A percentile compares a stretch with the other conserved stretches of the same genome.
Conservation (phyloP, 2,797 vertebrate species). For the Sebastes elongatus region DNA sequence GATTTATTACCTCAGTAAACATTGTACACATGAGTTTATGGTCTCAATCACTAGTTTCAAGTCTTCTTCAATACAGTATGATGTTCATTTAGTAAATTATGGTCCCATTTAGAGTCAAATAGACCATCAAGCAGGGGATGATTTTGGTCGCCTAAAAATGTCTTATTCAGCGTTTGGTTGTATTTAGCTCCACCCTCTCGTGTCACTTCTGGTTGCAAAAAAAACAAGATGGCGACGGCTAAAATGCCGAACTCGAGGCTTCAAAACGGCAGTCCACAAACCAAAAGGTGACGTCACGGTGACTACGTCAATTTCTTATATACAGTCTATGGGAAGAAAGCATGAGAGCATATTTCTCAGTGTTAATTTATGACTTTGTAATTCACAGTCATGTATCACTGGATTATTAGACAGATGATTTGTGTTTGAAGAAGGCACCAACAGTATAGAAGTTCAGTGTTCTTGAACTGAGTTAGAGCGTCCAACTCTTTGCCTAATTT, state of each 20-base stretch:
- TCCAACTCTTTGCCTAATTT: constrained; percentile 29
- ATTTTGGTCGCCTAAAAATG: too few relatives aligned
- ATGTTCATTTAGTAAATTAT: too few relatives aligned
- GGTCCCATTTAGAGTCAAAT: too few relatives aligned
- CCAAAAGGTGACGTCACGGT: too few relatives aligned
- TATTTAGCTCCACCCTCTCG: too few relatives aligned
- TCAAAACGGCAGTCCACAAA: accelerated
- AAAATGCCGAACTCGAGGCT: too few relatives aligned
- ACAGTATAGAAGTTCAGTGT: background rate
- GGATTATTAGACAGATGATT: background rate
- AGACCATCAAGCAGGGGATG: too few relatives aligned
- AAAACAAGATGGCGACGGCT: accelerated
- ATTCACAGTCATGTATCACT: background rate
- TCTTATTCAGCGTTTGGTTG: accelerated
- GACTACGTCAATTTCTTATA: accelerated
- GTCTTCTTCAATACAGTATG: too few relatives aligned
- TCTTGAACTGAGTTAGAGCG: constrained; percentile 2
- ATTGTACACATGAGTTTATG: too few relatives aligned
- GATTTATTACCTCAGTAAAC: too few relatives aligned
- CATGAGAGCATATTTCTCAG: background rate
- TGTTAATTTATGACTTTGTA: background rate
- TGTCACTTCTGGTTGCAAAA: too few relatives aligned
- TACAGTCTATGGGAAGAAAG: background rate
- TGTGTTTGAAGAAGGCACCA: background rate
- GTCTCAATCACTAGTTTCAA: too few relatives aligned